A percentile compares a stretch with the other conserved stretches of the same genome.
phyloP scores from a whole-genome alignment of 2,797 vertebrate species.

The Etheostoma perlongum region DNA sequence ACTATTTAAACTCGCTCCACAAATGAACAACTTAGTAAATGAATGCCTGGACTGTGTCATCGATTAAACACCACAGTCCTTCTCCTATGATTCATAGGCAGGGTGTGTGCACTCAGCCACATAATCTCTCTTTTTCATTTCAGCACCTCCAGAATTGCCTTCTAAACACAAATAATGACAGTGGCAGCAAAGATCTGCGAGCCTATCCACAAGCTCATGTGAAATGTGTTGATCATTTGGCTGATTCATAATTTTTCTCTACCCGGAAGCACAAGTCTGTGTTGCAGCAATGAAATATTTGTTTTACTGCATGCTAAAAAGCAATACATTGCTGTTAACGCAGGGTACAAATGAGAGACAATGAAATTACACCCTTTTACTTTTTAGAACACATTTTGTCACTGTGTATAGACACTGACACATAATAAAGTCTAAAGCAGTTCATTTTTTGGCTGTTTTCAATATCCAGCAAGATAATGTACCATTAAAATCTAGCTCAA shows the following conservation, averaged over 20 bases:
- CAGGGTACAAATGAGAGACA: constrained; percentile 13
- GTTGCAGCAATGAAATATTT: constrained; percentile 47
- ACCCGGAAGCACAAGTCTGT: constrained; percentile 48
- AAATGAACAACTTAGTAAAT: constrained; percentile 76
- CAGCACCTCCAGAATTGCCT: constrained; percentile 78
- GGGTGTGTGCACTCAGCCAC: constrained; percentile 71
- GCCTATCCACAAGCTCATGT: constrained; percentile 51
- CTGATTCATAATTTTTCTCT: constrained; percentile 70
- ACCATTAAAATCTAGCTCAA: neutral
- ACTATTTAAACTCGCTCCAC: constrained; percentile 72
- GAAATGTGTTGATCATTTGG: constrained; percentile 69
- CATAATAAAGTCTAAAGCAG: constrained; percentile 1
- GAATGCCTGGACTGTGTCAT: constrained; percentile 70
- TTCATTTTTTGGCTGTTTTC: neutral
- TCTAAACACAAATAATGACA: constrained; percentile 79
- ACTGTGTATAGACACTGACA: constrained; percentile 7
- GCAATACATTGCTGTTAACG: constrained; percentile 38
- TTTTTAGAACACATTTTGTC: constrained; percentile 11
- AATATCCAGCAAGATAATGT: neutral
- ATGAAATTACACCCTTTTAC: constrained; percentile 24
- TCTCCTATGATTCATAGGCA: constrained; percentile 71
- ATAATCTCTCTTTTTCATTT: constrained; percentile 81
- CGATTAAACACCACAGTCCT: constrained; percentile 73
- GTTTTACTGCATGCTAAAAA: constrained; percentile 57
- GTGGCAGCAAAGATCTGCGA: constrained; percentile 66